phyloP scores from a whole-genome alignment of 2,113 vertebrate genomes.

The Promerops cafer region DNA sequence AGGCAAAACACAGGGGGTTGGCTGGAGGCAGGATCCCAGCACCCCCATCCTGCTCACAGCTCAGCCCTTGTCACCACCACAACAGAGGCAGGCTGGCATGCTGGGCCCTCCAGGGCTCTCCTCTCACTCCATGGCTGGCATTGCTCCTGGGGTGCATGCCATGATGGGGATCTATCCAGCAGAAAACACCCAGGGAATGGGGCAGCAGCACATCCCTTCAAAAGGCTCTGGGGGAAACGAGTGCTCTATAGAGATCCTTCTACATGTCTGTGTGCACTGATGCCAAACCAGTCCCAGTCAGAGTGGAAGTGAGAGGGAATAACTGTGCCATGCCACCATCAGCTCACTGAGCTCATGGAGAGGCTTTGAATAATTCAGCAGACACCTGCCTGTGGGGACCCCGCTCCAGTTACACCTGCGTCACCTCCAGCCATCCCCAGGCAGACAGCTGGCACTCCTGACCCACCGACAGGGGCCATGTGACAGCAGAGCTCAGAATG shows the following conservation, averaged over 20 bases:
- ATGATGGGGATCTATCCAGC: neutral
- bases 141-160: neutral
- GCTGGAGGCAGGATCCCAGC: neutral
- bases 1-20: neutral
- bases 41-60: neutral
- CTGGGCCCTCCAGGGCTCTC: neutral
- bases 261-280: neutral
- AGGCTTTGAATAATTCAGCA: neutral
- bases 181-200: neutral
- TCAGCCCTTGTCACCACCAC: neutral
- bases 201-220: neutral
- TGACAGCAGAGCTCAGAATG: neutral
- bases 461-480: fast-evolving
- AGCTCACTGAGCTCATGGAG: neutral
- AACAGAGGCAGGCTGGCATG: neutral
- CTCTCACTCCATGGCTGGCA: neutral
- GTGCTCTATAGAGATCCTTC: neutral
- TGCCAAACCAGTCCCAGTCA: neutral
- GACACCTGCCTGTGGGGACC: neutral
- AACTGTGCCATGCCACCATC: neutral
- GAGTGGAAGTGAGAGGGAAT: neutral
- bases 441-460: neutral
- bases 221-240: neutral
- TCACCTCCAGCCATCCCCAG: neutral
- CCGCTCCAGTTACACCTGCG: neutral